A percentile compares a stretch with the other conserved stretches of the same genome.
Evolutionary conservation across 2,113 vertebrate genomes (phyloP).

Genomic region (Willisornis vidua): DNA sequence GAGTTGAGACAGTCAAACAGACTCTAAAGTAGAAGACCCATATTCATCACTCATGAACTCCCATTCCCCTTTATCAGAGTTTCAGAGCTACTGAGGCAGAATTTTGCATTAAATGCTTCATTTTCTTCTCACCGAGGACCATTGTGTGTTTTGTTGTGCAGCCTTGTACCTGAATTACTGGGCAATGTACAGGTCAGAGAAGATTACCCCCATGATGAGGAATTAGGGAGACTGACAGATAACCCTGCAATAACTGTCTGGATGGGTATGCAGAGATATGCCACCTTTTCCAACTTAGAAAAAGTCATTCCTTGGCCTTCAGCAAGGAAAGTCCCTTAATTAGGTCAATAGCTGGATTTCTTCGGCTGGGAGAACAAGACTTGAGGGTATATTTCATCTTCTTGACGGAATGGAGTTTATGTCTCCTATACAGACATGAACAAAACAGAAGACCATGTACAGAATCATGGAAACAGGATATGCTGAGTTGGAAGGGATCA

Average conservation of each 20-base stretch:
- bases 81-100: neutral
- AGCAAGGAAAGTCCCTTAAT: constrained; percentile 18
- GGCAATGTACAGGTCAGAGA: neutral
- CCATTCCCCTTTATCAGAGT: neutral
- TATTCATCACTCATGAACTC: neutral
- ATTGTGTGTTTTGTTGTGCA: neutral
- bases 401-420: neutral
- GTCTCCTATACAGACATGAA: neutral
- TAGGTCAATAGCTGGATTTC: constrained; percentile 41
- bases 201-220: neutral
- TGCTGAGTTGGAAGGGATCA: neutral
- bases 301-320: constrained; percentile 32
- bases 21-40: neutral
- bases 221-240: constrained; percentile 16
- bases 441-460: neutral
- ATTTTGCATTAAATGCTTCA: neutral
- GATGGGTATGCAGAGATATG: neutral
- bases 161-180: neutral
- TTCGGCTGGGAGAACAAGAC: neutral
- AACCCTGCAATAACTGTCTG: neutral
- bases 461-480: neutral
- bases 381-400: neutral
- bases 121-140: neutral
- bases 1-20: neutral
- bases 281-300: neutral